phyloP scores from a whole-genome alignment of 2,113 vertebrate genomes.

The Periophthalmodon schlosseri region DNA sequence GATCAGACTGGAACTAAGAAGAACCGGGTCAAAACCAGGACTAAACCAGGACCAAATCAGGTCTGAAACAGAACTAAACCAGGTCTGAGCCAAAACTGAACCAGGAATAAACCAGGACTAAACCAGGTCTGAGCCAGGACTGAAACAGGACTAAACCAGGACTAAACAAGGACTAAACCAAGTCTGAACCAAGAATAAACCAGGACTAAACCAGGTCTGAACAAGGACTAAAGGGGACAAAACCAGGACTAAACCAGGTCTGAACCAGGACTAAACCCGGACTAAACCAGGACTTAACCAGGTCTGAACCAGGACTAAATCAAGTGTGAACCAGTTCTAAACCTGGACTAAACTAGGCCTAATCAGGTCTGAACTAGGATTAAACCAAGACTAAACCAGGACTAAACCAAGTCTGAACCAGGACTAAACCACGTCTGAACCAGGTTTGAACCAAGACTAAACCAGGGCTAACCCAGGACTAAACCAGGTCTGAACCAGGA shows the following conservation, averaged over 20 bases:
- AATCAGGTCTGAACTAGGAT: too few species aligned
- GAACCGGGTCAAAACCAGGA: background rate
- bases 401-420: too few species aligned
- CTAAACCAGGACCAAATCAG: background rate
- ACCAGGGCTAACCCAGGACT: background rate
- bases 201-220: background rate
- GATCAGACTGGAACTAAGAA: constrained; percentile 78
- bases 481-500: background rate
- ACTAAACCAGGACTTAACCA: too few species aligned
- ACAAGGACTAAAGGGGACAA: background rate
- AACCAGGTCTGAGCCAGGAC: background rate
- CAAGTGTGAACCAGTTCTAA: too few species aligned
- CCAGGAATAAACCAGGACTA: background rate
- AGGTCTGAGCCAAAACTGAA: too few species aligned
- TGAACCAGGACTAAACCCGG: background rate
- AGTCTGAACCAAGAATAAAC: background rate
- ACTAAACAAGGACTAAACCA: background rate
- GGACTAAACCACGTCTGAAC: too few species aligned
- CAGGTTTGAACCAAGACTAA: background rate
- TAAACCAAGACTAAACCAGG: too few species aligned
- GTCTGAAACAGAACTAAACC: background rate
- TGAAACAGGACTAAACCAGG: background rate
- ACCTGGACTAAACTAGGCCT: too few species aligned
- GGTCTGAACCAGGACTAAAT: too few species aligned
- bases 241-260: background rate